Conservation (phyloP, 1,140 invertebrate species). For the Bombyx mori region DNA sequence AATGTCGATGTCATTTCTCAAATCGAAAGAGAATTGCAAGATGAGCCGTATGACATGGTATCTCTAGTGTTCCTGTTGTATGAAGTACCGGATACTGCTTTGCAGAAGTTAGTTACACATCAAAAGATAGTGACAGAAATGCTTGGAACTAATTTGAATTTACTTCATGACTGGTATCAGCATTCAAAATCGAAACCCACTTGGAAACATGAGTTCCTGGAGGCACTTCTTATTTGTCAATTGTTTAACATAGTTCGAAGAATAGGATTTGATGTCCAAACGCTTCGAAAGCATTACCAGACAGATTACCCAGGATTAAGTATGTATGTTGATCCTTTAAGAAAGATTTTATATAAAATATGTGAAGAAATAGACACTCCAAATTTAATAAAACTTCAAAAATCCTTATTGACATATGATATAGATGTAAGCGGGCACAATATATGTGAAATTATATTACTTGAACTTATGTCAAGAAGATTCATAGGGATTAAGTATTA, state of each 20-base stretch:
- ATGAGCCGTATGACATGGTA: conserved; percentile 39
- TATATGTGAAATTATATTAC: conserved; percentile 46
- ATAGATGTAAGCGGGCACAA: conserved; percentile 42
- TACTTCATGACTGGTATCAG: conserved; percentile 50
- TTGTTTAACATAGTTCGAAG: conserved; percentile 44
- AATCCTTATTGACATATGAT: conserved; percentile 36
- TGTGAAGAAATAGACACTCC: conserved; percentile 46
- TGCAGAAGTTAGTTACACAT: conserved; percentile 45
- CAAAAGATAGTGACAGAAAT: conserved; percentile 41
- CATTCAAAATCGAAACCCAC: conserved; percentile 32
- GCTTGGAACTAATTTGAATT: conserved; percentile 34
- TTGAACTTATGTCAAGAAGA: conserved; percentile 50
- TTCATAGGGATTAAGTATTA: conserved; percentile 39
- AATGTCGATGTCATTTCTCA: conserved; percentile 35
- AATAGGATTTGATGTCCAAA: conserved; percentile 41
- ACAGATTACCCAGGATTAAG: conserved; percentile 29
- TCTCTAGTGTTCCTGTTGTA: conserved; percentile 61
- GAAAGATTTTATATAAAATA: conserved; percentile 45
- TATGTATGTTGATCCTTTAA: conserved; percentile 47
- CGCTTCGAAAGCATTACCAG: conserved; percentile 36
- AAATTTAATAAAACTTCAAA: conserved; percentile 41
- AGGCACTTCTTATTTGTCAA: conserved; percentile 50
- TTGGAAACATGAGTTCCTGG: conserved; percentile 57
- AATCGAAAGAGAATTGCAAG: conserved; percentile 46
- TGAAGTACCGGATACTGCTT: conserved; percentile 49